Conservation (phyloP, 2,113 vertebrate species). For the Taxidea taxus region DNA sequence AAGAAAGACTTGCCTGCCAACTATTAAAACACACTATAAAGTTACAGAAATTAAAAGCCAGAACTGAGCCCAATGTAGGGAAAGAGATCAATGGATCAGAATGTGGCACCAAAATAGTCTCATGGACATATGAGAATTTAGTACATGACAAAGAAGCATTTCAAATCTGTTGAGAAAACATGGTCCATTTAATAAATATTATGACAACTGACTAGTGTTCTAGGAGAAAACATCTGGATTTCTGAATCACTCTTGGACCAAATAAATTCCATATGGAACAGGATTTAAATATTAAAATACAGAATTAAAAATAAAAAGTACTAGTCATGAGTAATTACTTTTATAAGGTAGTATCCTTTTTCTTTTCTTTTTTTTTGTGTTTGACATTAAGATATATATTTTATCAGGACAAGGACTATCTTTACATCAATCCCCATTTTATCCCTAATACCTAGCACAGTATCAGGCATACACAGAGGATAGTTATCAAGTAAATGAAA, state of each 20-base stretch:
- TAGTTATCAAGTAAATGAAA: not conserved
- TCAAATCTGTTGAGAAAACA: not conserved
- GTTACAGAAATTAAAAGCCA: conserved; percentile 18
- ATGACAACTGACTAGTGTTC: not conserved
- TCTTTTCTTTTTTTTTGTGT: not conserved
- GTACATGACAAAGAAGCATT: not conserved
- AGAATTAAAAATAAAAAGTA: not conserved
- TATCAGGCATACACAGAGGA: not conserved
- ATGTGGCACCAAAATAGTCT: not conserved
- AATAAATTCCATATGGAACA: not conserved
- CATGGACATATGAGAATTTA: not conserved
- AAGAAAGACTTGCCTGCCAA: not conserved
- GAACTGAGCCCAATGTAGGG: not conserved
- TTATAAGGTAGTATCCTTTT: not conserved
- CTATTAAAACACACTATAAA: not conserved
- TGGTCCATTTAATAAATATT: not conserved
- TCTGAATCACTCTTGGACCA: not conserved
- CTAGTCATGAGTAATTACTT: not conserved
- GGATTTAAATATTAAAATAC: not conserved
- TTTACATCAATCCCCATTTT: not conserved
- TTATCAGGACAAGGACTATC: not conserved
- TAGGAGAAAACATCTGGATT: not conserved
- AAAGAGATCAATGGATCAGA: not conserved
- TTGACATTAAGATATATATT: not conserved
- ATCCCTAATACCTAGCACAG: not conserved